Base-by-base conservation (phyloP, 2,113 vertebrate species). In the Delphinapterus leucas region DNA sequence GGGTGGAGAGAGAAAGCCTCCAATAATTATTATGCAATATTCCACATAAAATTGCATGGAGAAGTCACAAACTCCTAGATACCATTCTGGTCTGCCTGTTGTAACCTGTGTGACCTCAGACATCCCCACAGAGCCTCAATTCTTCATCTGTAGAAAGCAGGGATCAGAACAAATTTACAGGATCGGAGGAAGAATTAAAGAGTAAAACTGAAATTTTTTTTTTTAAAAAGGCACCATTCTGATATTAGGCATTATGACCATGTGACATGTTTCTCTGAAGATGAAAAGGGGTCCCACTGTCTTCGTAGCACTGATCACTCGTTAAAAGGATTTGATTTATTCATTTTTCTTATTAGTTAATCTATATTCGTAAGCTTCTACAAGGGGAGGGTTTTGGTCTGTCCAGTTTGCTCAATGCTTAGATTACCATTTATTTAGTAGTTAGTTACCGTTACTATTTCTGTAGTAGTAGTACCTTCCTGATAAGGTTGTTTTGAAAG, bases 381-480 rank as follows among this genome's bases (percentile, higher is more conserved):
- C n/a, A 3, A 67, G 60, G 25, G 47, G 3, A 44, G 2, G 28
- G 26, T 13, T 44, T 74, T 3, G 8, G 26, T 47, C 13, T 36
- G 1, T 26, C n/a, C 41, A 6, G 17, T 15, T 60, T 12, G 23
- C 31, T n/a, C 25, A 15, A 2, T n/a, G 49, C 33, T 73, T 73
- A 4, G 10, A 20, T 31, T 17, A 1, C 13, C 71, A 4, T 79
- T 38, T 44, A n/a, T 61, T 73, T 13, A 58, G 15, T 26, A 60
- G 18, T 60, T 60, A 53, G 18, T 60, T 25, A 25, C 58, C 58
- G 9, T 60, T 53, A 53, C 53, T 53, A n/a, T 90, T 71, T 85
- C 71, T 53, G 11, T 14, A 20, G 25, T 9, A 1, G 17, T 0
- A 3, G 33, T 20, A 26, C 14, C 44, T 33, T 1, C 14, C 7